phyloP scores from a whole-genome alignment of 2,113 vertebrate species.

The Oryzias melastigma region DNA sequence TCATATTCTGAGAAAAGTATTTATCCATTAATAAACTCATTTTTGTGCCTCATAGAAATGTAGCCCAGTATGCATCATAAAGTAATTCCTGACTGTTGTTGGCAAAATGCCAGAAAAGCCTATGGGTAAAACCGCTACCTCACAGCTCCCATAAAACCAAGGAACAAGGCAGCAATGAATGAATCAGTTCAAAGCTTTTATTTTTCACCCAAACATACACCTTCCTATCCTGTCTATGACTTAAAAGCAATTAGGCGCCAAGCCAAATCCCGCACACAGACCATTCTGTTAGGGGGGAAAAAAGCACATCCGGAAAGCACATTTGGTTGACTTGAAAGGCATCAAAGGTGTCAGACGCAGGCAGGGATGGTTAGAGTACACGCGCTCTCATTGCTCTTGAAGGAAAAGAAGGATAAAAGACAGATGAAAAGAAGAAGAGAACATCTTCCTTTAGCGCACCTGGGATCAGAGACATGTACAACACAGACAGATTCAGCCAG shows the following conservation, averaged over 20 bases:
- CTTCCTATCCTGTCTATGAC: constrained; percentile 57
- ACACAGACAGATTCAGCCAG: constrained; percentile 2
- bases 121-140: constrained; percentile 7
- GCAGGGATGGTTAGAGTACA: constrained; percentile 1
- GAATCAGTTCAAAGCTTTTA: constrained; percentile 43
- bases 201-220: constrained; percentile 32
- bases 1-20: too few relatives aligned
- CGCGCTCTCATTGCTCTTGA: constrained; percentile 5
- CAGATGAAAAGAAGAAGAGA: constrained; percentile 67
- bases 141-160: constrained; percentile 23
- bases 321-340: constrained; percentile 61
- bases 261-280: constrained; percentile 30
- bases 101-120: constrained; percentile 30
- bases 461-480: constrained; percentile 55
- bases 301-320: constrained; percentile 43
- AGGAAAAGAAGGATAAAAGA: constrained; percentile 61
- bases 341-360: constrained; percentile 51
- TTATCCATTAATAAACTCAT: too few relatives aligned
- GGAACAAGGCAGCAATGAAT: constrained; percentile 22
- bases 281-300: constrained; percentile 25
- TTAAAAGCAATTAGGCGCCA: constrained; percentile 57
- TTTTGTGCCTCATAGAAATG: not conserved
- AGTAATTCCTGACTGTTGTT: not conserved
- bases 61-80: not conserved
- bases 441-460: constrained; percentile 61